These are phyloP conservation scores for Hyposmocoma kahamanoa DNA, from an alignment of 1,140 invertebrate species.

Conservation along the genomic window DNA sequence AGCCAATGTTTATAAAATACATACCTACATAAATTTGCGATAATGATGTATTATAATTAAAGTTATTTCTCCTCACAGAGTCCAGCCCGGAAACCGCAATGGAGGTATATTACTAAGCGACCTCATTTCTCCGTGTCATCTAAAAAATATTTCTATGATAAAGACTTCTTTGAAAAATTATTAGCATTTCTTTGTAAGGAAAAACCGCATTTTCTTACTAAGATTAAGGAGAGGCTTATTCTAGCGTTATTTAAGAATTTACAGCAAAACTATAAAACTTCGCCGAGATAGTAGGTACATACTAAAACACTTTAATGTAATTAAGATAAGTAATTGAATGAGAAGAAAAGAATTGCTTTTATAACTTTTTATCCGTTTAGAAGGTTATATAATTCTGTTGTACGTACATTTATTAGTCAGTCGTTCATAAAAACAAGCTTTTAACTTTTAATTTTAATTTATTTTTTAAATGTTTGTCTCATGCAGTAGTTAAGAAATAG, in stretches of 20 bases:
- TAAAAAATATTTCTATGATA: not conserved
- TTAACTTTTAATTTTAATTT: too few species aligned
- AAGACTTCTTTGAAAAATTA: constrained; percentile 21
- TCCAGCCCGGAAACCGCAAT: constrained; percentile 33
- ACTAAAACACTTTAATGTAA: not conserved
- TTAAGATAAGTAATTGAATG: too few species aligned
- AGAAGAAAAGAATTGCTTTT: too few species aligned
- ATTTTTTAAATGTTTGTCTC: too few species aligned
- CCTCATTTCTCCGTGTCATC: constrained; percentile 1
- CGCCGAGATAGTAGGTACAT: not conserved
- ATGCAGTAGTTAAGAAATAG: too few species aligned
- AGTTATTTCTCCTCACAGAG: constrained; percentile 41
- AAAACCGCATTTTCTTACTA: not conserved
- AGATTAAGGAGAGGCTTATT: constrained; percentile 34
- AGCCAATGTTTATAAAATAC: too few species aligned
- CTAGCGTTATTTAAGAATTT: constrained; percentile 27
- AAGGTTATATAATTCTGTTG: too few species aligned
- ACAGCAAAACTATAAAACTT: not conserved
- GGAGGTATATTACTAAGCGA: constrained; percentile 30
- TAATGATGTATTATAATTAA: too few species aligned
- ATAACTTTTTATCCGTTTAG: too few species aligned
- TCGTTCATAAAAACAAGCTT: too few species aligned
- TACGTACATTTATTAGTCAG: too few species aligned
- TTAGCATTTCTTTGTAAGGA: not conserved
- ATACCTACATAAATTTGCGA: too few species aligned